Base-by-base conservation (phyloP, 2,888 invertebrate genomes). In the Orthonevra nobilis region DNA sequence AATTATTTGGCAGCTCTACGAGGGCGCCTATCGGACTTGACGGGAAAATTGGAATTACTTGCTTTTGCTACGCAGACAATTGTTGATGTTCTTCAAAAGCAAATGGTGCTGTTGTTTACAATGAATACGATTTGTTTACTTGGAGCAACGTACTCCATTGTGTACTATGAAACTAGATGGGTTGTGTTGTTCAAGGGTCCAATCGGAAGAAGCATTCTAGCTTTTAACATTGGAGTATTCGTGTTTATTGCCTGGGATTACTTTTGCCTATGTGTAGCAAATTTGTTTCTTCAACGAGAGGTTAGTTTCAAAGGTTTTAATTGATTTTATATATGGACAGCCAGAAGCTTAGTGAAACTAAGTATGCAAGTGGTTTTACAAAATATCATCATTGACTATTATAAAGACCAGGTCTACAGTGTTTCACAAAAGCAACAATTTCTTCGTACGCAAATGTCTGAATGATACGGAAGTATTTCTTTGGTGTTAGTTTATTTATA, bases 191-290 rank as follows among this genome's bases (percentile, higher is more conserved):
- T 87, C 36, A 69, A 81, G 2, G 82, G 82, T 2, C 81, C 83
- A n/a, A 69, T 82, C 34, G 82, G 77, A 7, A 83, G 85, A 3
- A 68, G 85, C 44, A 85, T 88, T 69, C 84, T 85, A 64, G 87
- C 85, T 0, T 81, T 81, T 3, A 87, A 85, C 50, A 63, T 66
- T 0, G 82, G 74, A 9, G 85, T 87, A 38, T 88, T 83, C 50
- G 83, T 85, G 28, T 85, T 86, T 32, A 86, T 87, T 15, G 74
- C 79, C 5, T 83, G 83, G 69, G 87, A 87, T 38, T 87, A 87
- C 46, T 3, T 72, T 0, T 83, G 85, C n/a, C 52, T 88, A 2
- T 69, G 84, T 15, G 2, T 83, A 9, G 69, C 83, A 0, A 84
- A 84, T 30, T 64, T 19, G 0, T 36, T 26, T 0, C 81, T 86